These are phyloP conservation scores for Rhagologus leucostigma DNA, from an alignment of 2,113 vertebrate species.

Conservation along the genomic window DNA sequence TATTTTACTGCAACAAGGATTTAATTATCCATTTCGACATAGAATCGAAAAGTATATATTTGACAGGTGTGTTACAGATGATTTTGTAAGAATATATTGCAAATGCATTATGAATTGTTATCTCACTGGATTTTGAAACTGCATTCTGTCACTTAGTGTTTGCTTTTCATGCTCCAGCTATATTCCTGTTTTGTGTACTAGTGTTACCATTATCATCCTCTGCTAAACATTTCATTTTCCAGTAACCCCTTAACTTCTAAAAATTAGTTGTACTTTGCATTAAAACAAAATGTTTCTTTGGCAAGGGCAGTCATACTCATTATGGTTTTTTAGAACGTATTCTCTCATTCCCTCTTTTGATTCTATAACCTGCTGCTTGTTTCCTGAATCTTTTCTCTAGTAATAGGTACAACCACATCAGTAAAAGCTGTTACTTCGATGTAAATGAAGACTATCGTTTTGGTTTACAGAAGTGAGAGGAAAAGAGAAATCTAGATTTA, in stretches of 20 bases:
- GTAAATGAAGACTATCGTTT: not conserved
- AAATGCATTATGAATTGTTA: conserved; percentile 36
- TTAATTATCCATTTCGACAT: conserved; percentile 12
- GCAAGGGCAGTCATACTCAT: not conserved
- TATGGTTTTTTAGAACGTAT: not conserved
- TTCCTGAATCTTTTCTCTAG: not conserved
- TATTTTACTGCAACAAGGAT: not conserved
- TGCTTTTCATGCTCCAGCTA: not conserved
- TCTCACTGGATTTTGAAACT: conserved; percentile 12
- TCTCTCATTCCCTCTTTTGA: not conserved
- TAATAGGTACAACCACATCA: not conserved
- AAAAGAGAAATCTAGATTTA: not conserved
- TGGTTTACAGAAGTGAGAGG: not conserved
- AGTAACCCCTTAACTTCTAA: not conserved
- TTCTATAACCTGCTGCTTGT: not conserved
- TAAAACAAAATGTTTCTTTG: not conserved
- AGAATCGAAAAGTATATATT: conserved; percentile 1
- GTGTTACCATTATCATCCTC: not conserved
- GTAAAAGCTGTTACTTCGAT: not conserved
- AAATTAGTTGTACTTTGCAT: not conserved
- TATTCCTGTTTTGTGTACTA: not conserved
- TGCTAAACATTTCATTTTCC: not conserved
- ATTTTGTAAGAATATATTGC: conserved; percentile 26
- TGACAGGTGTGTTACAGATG: not conserved
- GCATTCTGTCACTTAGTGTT: not conserved